Evolutionary conservation across 64 coral and sea anemone genomes (phyloP), one percentile per base, ranked within the genome.

Genomic region (Pocillopora verrucosa): DNA sequence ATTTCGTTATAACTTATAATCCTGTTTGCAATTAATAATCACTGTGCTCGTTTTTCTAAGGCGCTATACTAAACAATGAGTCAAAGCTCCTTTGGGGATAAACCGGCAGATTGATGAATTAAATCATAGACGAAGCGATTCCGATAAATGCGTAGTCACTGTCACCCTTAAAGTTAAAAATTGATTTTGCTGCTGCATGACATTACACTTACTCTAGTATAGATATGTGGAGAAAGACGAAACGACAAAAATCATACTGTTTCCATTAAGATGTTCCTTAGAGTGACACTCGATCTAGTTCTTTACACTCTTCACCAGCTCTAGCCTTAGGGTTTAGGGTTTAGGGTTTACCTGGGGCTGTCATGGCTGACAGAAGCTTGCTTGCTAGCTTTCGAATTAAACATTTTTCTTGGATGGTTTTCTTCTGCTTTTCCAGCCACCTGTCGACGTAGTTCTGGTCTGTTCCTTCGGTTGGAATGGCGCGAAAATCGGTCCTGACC

Each of bases 391-490:
- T 51, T 51, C 41, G 41, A 51, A 51, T 7, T 51, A 7, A 51
- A 7, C 0, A 51, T 25, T n/a, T 70, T 24, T n/a, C 20, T 26
- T 25, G n/a, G n/a, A 70, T 70, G 5, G 25, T 11, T 24, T 70
- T 24, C 25, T 70, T 70, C 67, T 70, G 67, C 25, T 86, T 72
- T 64, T 86, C 82, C 82, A 86, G 37, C 82, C 82, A 86, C 26
- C 11, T 86, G 59, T 86, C 82, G 10, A 79, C 36, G 76, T 79
- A 79, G 76, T 79, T 79, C 38, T 79, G 76, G 57, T 79, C 76
- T 79, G 82, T 86, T 14, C 61, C 82, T 20, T 70, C 82, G 4
- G 34, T 68, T 16, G 62, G 37, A 87, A 87, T 69, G 17, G 67
- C 62, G n/a, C 10, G 30, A n/a, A 87, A 87, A 17, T 87, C 62